Percentiles rank a stretch among this genome's conserved stretches.
phyloP scores from a whole-genome alignment of 1,140 invertebrate genomes.

The Atta texana region DNA sequence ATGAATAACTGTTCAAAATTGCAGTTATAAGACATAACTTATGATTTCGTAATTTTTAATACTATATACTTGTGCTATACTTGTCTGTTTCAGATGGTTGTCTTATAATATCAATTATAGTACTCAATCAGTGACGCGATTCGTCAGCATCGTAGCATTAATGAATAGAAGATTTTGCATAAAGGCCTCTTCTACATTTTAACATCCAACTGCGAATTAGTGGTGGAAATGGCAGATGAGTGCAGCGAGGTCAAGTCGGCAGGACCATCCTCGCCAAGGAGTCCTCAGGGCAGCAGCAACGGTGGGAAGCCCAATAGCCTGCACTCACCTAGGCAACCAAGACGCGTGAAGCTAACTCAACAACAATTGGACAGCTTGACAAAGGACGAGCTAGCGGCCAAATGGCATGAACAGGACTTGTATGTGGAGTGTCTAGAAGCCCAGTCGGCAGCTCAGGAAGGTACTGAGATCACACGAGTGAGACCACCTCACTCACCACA shows the following conservation, averaged over 20 bases:
- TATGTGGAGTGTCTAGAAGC: conserved; percentile 87
- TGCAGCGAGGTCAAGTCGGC: conserved; percentile 81
- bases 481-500: conserved; percentile 81
- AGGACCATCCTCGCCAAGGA: conserved; percentile 82
- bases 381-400: conserved; percentile 86
- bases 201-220: neutral
- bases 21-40: neutral
- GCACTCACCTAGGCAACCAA: conserved; percentile 81
- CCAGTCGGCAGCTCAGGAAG: conserved; percentile 85
- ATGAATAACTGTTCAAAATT: too few relatives aligned
- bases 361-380: conserved; percentile 85
- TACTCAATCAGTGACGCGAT: neutral
- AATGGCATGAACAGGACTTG: conserved; percentile 87
- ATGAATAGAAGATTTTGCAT: conserved; percentile 34
- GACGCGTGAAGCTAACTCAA: conserved; percentile 84
- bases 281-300: conserved; percentile 74
- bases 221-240: conserved; percentile 82
- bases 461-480: conserved; percentile 85
- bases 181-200: conserved; percentile 25
- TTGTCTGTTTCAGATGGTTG: conserved; percentile 60
- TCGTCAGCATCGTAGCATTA: conserved; percentile 23
- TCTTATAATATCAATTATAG: conserved; percentile 43
- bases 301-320: conserved; percentile 80
- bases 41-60: neutral
- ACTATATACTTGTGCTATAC: neutral